phyloP scores from a whole-genome alignment of 1,140 invertebrate species.

The Forficula auricularia region DNA sequence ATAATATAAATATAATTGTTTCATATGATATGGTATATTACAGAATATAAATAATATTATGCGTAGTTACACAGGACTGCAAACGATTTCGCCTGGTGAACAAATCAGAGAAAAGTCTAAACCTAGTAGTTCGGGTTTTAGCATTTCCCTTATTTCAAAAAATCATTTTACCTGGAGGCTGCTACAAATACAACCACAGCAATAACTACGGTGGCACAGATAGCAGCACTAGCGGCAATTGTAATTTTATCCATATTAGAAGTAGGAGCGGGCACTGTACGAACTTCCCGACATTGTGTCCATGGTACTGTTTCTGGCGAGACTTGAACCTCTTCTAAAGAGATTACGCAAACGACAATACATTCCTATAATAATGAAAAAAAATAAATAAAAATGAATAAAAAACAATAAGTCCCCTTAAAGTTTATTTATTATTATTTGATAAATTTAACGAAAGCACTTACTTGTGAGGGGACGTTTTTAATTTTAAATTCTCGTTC shows the following conservation, averaged over 20 bases:
- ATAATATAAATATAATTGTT: too few relatives aligned
- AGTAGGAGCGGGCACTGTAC: conserved; percentile 57
- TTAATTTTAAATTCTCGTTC: conserved; percentile 82
- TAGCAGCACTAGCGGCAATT: conserved; percentile 80
- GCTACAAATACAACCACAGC: conserved; percentile 61
- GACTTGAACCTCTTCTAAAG: conserved; percentile 66
- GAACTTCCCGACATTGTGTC: conserved; percentile 72
- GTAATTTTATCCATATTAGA: conserved; percentile 89
- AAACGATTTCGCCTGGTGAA: too few relatives aligned
- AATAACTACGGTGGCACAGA: conserved; percentile 78
- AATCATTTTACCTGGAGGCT: conserved; percentile 36
- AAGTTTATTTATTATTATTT: not conserved
- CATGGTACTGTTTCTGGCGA: conserved; percentile 71
- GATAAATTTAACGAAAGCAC: conserved; percentile 6
- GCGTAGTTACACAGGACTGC: too few relatives aligned
- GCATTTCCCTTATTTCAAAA: too few relatives aligned
- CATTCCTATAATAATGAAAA: conserved; percentile 47
- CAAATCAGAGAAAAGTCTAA: too few relatives aligned
- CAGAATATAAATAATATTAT: too few relatives aligned
- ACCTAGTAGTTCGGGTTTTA: too few relatives aligned
- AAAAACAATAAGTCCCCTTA: conserved; percentile 7
- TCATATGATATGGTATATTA: too few relatives aligned
- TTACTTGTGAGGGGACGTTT: conserved; percentile 71
- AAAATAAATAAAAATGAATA: conserved; percentile 6
- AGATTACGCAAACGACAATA: conserved; percentile 80